Evolutionary conservation across 2,888 invertebrate genomes (phyloP).

Genomic region (Nemapogon koenigi): DNA sequence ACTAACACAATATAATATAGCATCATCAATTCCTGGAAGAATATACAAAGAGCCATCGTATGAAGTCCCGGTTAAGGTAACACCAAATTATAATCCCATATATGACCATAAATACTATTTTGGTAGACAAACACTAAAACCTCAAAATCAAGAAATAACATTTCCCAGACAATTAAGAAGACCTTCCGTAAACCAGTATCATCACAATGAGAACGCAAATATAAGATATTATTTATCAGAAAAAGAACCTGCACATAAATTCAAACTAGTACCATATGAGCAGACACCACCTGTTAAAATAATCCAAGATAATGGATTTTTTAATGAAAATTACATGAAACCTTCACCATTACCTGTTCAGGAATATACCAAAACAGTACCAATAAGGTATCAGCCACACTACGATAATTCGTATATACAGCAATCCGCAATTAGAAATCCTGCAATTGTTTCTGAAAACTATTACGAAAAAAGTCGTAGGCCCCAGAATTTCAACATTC

Average conservation of each 20-base stretch:
- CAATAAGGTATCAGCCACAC: conserved; percentile 30
- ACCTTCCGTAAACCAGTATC: conserved; percentile 35
- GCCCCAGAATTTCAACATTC: conserved; percentile 18
- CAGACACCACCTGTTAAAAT: conserved; percentile 49
- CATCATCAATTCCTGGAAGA: conserved; percentile 51
- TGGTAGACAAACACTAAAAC: conserved; percentile 31
- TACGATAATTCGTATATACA: conserved; percentile 31
- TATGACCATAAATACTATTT: conserved; percentile 24
- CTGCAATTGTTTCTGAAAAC: conserved; percentile 39
- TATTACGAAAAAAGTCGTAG: conserved; percentile 44
- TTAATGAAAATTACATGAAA: conserved; percentile 11
- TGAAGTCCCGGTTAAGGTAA: conserved; percentile 27
- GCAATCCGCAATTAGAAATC: conserved; percentile 26
- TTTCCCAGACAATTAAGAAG: conserved; percentile 23
- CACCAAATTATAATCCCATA: conserved; percentile 31
- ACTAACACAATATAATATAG: conserved; percentile 51
- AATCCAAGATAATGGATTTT: conserved; percentile 18
- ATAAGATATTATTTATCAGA: conserved; percentile 43
- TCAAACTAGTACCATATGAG: conserved; percentile 55
- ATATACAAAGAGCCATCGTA: conserved; percentile 42
- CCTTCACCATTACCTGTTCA: conserved; percentile 20
- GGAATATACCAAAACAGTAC: conserved; percentile 37
- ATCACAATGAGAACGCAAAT: conserved; percentile 30
- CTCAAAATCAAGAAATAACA: conserved; percentile 21
- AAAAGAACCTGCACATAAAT: conserved; percentile 39